Evolutionary conservation across 2,113 vertebrate genomes (phyloP).

Genomic region (Seriola dumerili): DNA sequence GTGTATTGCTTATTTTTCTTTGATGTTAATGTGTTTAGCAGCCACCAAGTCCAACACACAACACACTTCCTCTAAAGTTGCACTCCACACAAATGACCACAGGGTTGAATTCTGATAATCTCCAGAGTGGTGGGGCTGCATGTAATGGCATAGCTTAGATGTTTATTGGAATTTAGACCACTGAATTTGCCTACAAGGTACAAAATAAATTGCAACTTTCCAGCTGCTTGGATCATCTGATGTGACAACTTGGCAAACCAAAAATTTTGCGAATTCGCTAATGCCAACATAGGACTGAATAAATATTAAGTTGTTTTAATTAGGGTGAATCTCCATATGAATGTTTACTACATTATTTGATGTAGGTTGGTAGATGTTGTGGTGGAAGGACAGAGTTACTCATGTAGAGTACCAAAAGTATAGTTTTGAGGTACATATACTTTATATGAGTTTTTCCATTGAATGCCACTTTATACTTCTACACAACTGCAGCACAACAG

Average conservation of each 20-base stretch:
- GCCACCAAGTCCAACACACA: slow-evolving; percentile 37
- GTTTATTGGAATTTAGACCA: slow-evolving; percentile 66
- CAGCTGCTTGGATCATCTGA: slow-evolving; percentile 30
- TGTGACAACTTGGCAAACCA: slow-evolving; percentile 37
- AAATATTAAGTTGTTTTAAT: slow-evolving; percentile 23
- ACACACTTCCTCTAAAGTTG: slow-evolving; percentile 49
- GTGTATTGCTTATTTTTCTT: slow-evolving; percentile 45
- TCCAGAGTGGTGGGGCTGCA: slow-evolving; percentile 48
- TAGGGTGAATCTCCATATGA: not conserved
- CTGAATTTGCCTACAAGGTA: slow-evolving; percentile 56
- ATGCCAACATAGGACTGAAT: not conserved
- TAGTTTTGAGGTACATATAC: not conserved
- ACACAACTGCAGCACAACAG: not conserved
- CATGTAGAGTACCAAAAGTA: not conserved
- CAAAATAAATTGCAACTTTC: slow-evolving; percentile 63
- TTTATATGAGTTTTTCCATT: not conserved
- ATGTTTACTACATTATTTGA: not conserved
- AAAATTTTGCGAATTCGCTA: slow-evolving; percentile 25
- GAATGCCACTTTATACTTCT: not conserved
- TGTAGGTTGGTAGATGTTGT: not conserved
- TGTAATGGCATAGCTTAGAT: slow-evolving; percentile 62
- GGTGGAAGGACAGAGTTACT: not conserved
- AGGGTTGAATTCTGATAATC: slow-evolving; percentile 65
- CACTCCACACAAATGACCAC: slow-evolving; percentile 63
- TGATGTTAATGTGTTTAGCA: slow-evolving; percentile 64